Evolutionary conservation across 1,140 invertebrate genomes (phyloP), one percentile per base, ranked within the genome.

Genomic region (Contarinia nasturtii): DNA sequence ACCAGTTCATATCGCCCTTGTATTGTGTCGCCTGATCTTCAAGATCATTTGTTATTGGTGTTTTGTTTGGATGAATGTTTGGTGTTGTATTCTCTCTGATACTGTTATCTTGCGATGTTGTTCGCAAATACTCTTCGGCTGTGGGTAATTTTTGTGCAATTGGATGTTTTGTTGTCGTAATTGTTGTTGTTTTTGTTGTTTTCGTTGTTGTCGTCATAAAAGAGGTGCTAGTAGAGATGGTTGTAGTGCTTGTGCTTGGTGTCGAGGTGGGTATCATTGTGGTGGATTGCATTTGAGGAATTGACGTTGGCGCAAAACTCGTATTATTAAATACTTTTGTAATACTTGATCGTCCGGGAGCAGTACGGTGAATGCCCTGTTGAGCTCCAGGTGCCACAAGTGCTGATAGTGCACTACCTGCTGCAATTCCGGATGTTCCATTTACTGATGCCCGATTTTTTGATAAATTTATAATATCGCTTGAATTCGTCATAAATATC

Each of bases 1-100:
- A 82, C 80, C 80, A 82, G 54, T 75, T 75, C 52, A 72, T 69
- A 17, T 73, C 66, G 52, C 67, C 58, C n/a, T 74, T 58, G 44
- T 59, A 12, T 55, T 54, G 43, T 54, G 52, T 0, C 49, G 45
- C 7, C 46, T 51, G 15, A 57, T 55, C 7, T 51, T 20, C n/a
- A 18, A 44, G 14, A 18, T 41, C 12, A 36, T 22, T 42, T 40
- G 47, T 17, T n/a, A 12, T 37, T 2, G n/a, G 7, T 7, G 18
- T 47, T 21, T 47, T 48, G 18, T 54, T 51, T 41, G 61, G 57
- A n/a, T 58, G 56, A 19, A 53, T 54, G 48, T 57, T 48, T 15
- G 54, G 47, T 19, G 48, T 51, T 19, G 54, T 37, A 27, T 52
- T 55, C 36, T 58, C 56, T 33, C 58, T 53, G 15, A 52, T 55